A percentile compares a stretch with the other conserved stretches of the same genome.
Evolutionary conservation across 1,140 invertebrate species (phyloP).

Genomic region (Brevipalpus yothersi): DNA sequence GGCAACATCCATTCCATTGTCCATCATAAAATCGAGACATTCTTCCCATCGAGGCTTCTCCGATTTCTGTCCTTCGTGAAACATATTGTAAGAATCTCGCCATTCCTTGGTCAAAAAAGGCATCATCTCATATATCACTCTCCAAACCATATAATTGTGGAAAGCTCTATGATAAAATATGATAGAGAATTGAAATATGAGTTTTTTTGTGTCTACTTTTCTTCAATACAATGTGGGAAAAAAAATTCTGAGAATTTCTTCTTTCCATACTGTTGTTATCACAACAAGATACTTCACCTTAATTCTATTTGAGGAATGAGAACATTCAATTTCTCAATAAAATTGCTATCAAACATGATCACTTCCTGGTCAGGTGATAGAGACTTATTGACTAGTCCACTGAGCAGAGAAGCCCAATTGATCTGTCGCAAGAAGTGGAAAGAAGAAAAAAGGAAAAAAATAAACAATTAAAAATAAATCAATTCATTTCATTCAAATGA

Average conservation of each 20-base stretch:
- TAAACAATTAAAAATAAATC: too few relatives aligned
- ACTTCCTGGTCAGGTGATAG: neutral
- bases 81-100: conserved; percentile 39
- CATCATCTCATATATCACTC: conserved; percentile 39
- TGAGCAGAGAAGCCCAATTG: neutral
- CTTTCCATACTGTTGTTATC: too few relatives aligned
- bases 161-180: conserved; percentile 30
- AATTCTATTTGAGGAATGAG: neutral
- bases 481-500: too few relatives aligned
- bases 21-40: conserved; percentile 15
- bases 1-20: conserved; percentile 10
- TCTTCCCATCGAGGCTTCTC: conserved; percentile 17
- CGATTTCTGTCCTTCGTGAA: conserved; percentile 36
- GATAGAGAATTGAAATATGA: neutral
- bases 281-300: neutral
- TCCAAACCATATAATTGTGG: conserved; percentile 63
- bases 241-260: neutral
- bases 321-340: neutral
- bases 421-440: neutral
- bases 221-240: too few relatives aligned
- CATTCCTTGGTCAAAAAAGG: conserved; percentile 45
- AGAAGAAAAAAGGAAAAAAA: neutral
- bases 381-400: neutral
- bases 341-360: neutral
- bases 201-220: too few relatives aligned